Evolutionary conservation across 53 echinoderm and acorn worm genomes (phyloP).

Genomic region (Paelopatides confundens): DNA sequence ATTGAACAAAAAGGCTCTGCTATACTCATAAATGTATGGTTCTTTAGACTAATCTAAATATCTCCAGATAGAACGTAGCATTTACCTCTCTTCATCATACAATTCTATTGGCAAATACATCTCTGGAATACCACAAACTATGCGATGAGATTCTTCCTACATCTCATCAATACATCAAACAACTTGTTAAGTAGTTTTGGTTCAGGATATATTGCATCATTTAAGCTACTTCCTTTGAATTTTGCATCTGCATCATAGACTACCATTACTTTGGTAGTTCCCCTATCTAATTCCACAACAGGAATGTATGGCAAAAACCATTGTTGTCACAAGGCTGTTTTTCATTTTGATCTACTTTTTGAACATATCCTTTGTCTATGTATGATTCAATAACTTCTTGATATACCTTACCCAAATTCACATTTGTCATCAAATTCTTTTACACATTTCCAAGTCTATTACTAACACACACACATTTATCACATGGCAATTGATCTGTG

Average conservation of each 20-base stretch:
- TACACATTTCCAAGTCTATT: slow-evolving; percentile 9
- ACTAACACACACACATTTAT: background rate
- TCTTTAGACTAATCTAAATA: background rate
- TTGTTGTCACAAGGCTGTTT: background rate
- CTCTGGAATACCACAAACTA: background rate
- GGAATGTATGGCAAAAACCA: slow-evolving; percentile 7
- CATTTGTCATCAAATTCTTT: background rate
- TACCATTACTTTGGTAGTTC: background rate
- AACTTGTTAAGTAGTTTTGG: background rate
- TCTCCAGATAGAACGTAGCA: slow-evolving; percentile 1
- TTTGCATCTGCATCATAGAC: background rate
- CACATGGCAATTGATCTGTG: background rate
- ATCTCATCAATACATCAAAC: slow-evolving; percentile 1
- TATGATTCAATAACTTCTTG: background rate
- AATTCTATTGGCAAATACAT: slow-evolving; percentile 5
- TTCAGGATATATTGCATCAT: background rate
- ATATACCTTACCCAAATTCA: slow-evolving; percentile 8
- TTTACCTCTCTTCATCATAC: background rate
- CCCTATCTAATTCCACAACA: background rate
- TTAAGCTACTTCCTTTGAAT: background rate
- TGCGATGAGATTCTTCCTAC: background rate
- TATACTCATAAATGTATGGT: background rate
- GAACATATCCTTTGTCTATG: slow-evolving; percentile 3
- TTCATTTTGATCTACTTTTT: slow-evolving; percentile 5
- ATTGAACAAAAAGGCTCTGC: background rate